phyloP scores from a whole-genome alignment of 30 jellyfish, hydroid and myxozoan species.

The Aurelia aurita region DNA sequence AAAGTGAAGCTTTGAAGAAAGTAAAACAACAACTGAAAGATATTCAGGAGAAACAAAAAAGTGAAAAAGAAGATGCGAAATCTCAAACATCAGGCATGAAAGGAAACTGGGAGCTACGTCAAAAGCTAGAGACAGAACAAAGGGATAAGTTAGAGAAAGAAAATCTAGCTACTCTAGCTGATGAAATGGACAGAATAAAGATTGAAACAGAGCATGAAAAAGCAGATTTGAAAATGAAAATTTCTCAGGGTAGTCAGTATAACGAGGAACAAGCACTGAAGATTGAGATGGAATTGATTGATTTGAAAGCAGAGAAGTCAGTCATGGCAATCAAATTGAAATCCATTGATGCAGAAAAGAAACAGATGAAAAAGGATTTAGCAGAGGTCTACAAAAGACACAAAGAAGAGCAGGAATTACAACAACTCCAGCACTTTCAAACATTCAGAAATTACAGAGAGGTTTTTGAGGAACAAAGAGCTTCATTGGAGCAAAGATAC shows the following conservation, averaged over 20 bases:
- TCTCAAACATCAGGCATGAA: slow-evolving; percentile 73
- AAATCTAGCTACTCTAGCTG: slow-evolving; percentile 89
- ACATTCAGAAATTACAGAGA: slow-evolving; percentile 97
- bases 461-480: slow-evolving; percentile 97
- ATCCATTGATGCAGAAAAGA: slow-evolving; percentile 84
- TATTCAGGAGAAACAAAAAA: slow-evolving; percentile 91
- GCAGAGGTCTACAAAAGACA: slow-evolving; percentile 85
- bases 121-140: slow-evolving; percentile 86
- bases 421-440: slow-evolving; percentile 96
- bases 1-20: slow-evolving; percentile 85
- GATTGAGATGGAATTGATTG: slow-evolving; percentile 87
- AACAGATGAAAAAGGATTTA: slow-evolving; percentile 72
- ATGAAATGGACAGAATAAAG: slow-evolving; percentile 96
- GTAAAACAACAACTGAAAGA: slow-evolving; percentile 85
- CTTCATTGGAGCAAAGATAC: slow-evolving; percentile 92
- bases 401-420: slow-evolving; percentile 93
- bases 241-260: slow-evolving; percentile 47
- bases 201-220: slow-evolving; percentile 95
- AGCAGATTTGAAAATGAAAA: slow-evolving; percentile 85
- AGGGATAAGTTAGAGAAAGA: slow-evolving; percentile 92
- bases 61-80: slow-evolving; percentile 93
- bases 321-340: slow-evolving; percentile 98
- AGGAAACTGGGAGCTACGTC: slow-evolving; percentile 93
- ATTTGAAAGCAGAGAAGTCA: slow-evolving; percentile 90
- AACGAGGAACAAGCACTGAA: slow-evolving; percentile 78